Evolutionary conservation across 2,797 vertebrate genomes (phyloP).

Genomic region (Hozukius guyotensis): DNA sequence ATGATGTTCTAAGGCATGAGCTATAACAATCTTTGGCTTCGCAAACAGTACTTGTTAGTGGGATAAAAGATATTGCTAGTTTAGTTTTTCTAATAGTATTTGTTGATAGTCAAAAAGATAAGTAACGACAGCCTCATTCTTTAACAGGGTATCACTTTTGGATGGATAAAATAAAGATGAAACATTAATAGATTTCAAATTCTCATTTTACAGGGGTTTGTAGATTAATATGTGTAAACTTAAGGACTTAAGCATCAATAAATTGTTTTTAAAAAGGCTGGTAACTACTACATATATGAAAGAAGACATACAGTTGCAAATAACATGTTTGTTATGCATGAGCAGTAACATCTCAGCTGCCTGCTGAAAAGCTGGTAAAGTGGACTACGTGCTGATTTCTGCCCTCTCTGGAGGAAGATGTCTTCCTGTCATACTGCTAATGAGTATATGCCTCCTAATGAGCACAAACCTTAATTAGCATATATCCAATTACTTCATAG

Average conservation of each 20-base stretch:
- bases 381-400: not conserved
- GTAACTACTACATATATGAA: not conserved
- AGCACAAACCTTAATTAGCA: constrained; percentile 21
- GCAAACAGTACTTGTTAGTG: not conserved
- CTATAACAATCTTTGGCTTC: not conserved
- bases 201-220: not conserved
- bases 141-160: not conserved
- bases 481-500: constrained; percentile 20
- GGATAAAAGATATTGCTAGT: not conserved
- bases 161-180: not conserved
- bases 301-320: not conserved
- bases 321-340: constrained; percentile 16
- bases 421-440: constrained; percentile 5
- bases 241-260: not conserved
- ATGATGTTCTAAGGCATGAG: not conserved
- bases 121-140: not conserved
- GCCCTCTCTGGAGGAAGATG: constrained; percentile 24
- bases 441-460: constrained; percentile 25
- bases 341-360: not conserved
- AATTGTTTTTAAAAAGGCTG: no score
- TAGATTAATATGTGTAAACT: not conserved
- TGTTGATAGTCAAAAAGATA: not conserved
- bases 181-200: no score
- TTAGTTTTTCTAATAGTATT: not conserved
- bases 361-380: constrained; percentile 7